Evolutionary conservation across 2,797 vertebrate genomes (phyloP), one percentile per base, ranked within the genome.

Genomic region (Paramormyrops hopkinsi): DNA sequence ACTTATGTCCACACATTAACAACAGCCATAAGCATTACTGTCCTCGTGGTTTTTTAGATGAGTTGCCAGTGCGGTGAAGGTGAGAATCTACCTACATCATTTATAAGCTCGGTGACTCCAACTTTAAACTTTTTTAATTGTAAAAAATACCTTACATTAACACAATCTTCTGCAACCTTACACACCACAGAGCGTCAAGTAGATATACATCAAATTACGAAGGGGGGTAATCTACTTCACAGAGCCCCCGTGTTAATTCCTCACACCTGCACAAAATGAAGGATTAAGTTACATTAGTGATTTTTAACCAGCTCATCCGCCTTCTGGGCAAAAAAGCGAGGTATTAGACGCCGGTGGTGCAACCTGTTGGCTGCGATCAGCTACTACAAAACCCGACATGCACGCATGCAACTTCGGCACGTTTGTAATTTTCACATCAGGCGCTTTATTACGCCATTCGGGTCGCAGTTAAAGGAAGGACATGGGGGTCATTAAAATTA

Each of bases 311-410:
- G 44, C 79, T 46, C 79, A n/a, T n/a, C 44, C 46, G 48, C 83
- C 44, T 51, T 50, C 83, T 51, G 22, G 44, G 22, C 76, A 11
- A 79, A 51, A 51, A 85, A 22, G 37, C n/a, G 46, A 84, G 19
- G 48, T 29, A 51, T 84, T 84, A 53, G 50, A 51, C 83, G 41
- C 48, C 22, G 9, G 48, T 50, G 83, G 46, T 14, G 83, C 94
- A 94, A 95, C 96, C 96, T 97, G 95, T 96, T 95, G 95, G 94
- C 89, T 90, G 79, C 65, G 4, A 59, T 2, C 5, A 22, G 92
- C 91, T 91, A 96, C 79, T 95, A 92, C 95, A 94, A 59, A 85
- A 85, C 83, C 44, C 44, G 22, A 85, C 82, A 17, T 69, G 41
- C 91, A 92, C 88, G 53, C 29, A 53, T 29, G 48, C 85, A 51